Evolutionary conservation across 2,797 vertebrate species (phyloP), one percentile per base, ranked within the genome.

Genomic region (Gastrophryne carolinensis): DNA sequence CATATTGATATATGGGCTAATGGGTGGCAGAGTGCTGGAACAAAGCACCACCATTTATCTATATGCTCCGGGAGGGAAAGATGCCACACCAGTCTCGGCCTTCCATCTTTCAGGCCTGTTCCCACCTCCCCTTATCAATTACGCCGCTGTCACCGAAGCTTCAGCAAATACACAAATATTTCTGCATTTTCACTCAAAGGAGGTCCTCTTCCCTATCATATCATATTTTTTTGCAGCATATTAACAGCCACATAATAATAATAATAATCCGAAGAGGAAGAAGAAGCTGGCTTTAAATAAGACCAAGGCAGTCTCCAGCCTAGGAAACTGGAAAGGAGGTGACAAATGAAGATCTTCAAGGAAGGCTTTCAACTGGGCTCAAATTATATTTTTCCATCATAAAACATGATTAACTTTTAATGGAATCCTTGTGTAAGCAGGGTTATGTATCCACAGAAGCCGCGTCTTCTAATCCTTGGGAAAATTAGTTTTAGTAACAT

Each of bases 1-100:
- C 89, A 90, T 76, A 34, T 77, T 91, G 90, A 93, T 88, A 72
- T 84, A 89, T 83, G 81, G 87, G 82, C 83, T 73, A 79, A 82
- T 73, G 83, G 82, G 78, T 85, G 87, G 79, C 82, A 84, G 82
- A 84, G 78, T 87, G 82, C 77, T 72, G 85, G 85, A 91, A 92
- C 74, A 89, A 90, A 93, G 90, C 82, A 84, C 83, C 85, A 81
- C 84, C 87, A 88, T 90, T 92, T 91, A 83, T 91, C 86, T 90
- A 80, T 68, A 76, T 83, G 79, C 81, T 82, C 79, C 68, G 72
- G n/a, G n/a, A 83, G 85, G 83, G 84, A 83, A 86, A 88, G 82
- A 84, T 73, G 80, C 80, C 83, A 78, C 78, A 79, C 83, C 77
- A 82, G 79, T 87, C 79, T 68, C 62, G 78, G 75, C 73, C 71